Evolutionary conservation across 1,140 invertebrate genomes (phyloP), one percentile per base, ranked within the genome.

Genomic region (Coelopa frigida): DNA sequence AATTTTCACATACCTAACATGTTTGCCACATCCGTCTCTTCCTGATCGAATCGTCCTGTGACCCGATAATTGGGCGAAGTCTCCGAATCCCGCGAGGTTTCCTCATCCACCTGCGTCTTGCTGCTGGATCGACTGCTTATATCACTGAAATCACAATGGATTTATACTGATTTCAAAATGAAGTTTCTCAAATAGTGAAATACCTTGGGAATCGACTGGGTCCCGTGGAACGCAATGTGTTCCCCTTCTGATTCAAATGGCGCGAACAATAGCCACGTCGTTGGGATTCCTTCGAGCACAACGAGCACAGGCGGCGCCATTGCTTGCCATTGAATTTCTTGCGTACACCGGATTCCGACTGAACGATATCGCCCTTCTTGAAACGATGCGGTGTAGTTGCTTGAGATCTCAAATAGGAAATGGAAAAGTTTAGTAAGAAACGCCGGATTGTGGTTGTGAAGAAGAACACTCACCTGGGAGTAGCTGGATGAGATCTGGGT

Each of bases 241-340:
- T 67, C 39, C 66, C 66, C 53, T 68, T 66, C 49, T 69, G 68
- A 58, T 88, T 95, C 49, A 98, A 79, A 76, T 98, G 95, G 38
- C 94, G 74, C 17, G 94, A 98, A 71, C 95, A 98, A 72, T 83
- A 98, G 6, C 95, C 95, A 50, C 93, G 77, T 27, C 94, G 75
- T 73, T 98, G 95, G 57, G 93, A 97, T 76, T 99, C 95, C 75
- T 98, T 98, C n/a, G 83, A 87, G 73, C 95, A 99, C 44, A 87
- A 87, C 48, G 91, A 94, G 53, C 67, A 70, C 31, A 99, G 78
- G 58, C 95, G 77, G 52, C 95, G 78, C 96, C 95, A 98, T 68
- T 98, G 96, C 75, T 98, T 98, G 5, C 96, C 96, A 76, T 99
- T 99, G 71, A 95, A 99, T 75, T 98, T 98, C 75, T 98, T 98